These are phyloP conservation scores for cattle (Bos taurus) DNA, from an alignment of 2,113 vertebrate genomes.

Conservation along the genomic window DNA sequence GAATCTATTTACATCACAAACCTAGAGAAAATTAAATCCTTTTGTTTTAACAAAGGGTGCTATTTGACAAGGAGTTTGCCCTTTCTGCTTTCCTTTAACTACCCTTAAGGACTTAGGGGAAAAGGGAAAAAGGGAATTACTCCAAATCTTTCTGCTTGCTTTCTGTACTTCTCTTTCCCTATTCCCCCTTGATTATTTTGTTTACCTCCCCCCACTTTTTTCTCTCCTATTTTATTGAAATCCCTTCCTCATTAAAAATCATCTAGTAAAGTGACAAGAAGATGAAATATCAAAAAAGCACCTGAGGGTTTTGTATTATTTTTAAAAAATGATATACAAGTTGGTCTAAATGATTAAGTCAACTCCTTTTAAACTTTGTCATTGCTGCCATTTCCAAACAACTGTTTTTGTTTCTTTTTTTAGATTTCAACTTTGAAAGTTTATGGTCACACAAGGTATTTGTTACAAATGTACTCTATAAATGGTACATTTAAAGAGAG, in stretches of 20 bases:
- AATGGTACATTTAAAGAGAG: background rate
- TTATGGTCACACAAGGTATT: background rate
- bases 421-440: background rate
- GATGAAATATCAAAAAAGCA: slow-evolving; percentile 65
- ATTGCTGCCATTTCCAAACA: slow-evolving; percentile 44
- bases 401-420: background rate
- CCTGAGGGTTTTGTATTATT: slow-evolving; percentile 36
- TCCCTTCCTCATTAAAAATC: background rate
- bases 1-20: slow-evolving; percentile 30
- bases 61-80: slow-evolving; percentile 20
- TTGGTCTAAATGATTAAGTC: slow-evolving; percentile 53
- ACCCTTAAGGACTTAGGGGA: background rate
- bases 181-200: background rate
- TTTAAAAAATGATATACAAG: slow-evolving; percentile 50
- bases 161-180: background rate
- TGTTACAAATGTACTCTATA: background rate
- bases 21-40: slow-evolving; percentile 52
- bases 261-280: slow-evolving; percentile 47
- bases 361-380: slow-evolving; percentile 44
- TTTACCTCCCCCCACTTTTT: background rate
- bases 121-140: background rate
- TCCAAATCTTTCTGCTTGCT: background rate
- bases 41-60: slow-evolving; percentile 37
- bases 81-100: background rate
- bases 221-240: background rate